A percentile compares a stretch with the other conserved stretches of the same genome.
Conservation (phyloP, 2,797 vertebrate genomes). For the Netta rufina region DNA sequence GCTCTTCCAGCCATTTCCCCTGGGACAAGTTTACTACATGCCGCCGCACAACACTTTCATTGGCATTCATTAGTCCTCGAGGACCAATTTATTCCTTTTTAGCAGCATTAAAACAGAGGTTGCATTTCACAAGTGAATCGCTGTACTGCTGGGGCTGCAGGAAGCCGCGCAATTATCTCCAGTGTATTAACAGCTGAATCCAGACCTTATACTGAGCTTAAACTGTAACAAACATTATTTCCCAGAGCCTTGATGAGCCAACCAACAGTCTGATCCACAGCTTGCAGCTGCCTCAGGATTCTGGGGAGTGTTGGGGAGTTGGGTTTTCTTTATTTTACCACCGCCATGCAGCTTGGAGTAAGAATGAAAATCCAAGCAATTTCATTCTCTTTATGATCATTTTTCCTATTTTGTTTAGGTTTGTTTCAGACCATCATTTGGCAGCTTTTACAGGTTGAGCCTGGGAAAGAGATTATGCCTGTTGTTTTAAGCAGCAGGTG, state of each 20-base stretch:
- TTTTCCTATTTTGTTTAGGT: background rate
- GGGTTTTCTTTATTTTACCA: conserved; percentile 3
- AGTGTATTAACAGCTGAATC: background rate
- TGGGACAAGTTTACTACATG: conserved; percentile 23
- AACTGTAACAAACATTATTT: conserved; percentile 15
- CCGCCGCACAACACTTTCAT: background rate
- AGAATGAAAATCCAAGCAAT: background rate
- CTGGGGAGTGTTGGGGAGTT: background rate
- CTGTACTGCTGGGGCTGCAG: background rate
- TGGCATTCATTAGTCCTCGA: conserved; percentile 56
- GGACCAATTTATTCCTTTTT: conserved; percentile 59
- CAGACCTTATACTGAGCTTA: background rate
- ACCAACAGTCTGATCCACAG: background rate
- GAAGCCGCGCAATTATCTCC: conserved; percentile 37
- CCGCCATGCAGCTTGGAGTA: background rate
- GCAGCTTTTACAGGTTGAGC: background rate
- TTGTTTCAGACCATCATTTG: background rate
- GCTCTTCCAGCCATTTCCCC: conserved; percentile 13
- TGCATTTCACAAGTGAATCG: conserved; percentile 33
- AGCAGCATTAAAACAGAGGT: conserved; percentile 46
- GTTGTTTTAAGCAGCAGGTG: background rate
- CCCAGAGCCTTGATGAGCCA: background rate
- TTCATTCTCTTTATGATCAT: background rate
- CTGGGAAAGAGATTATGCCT: background rate
- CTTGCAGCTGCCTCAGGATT: background rate